Base-by-base conservation (phyloP, 1,140 invertebrate genomes). In the Bombus balteatus region DNA sequence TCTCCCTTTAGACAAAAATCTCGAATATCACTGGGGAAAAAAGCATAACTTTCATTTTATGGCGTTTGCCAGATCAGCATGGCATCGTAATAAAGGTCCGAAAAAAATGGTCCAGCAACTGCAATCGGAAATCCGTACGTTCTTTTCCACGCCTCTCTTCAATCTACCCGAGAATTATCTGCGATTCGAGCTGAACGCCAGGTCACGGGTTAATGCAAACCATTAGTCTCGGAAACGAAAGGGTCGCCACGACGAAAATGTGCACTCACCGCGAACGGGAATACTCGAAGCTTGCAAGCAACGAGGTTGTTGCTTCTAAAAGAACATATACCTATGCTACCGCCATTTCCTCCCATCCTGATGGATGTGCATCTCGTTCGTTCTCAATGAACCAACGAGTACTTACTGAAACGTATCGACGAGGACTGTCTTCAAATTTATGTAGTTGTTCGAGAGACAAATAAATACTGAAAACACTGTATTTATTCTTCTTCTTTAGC, bases 131-230 rank as follows among this genome's bases (percentile, higher is more conserved):
- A 59, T 75, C 34, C 28, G 57, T 68, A 43, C 41, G 37, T 66
- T 59, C 43, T 34, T 81, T 57, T 53, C 37, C 65, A 47, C 43
- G 9, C 37, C 41, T 83, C 57, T 28, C 65, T 62, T 74, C 34
- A 39, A 39, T 62, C 32, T 32, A 6, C 22, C 41, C 25, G 28
- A 68, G 81, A 62, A 53, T 62, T 85, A 80, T 90, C 80, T 73
- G 78, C 80, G 71, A 87, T 59, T 90, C 83, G 79, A 70, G 86
- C 77, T 81, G 68, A 73, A 75, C 83, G 68, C 62, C 71, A 59
- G 87, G 84, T 75, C 81, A 90, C 43, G 85, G 89, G 90, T 92
- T 90, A 92, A 92, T 91, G 88, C 89, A 90, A 91, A 90, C 90
- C 90, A 92, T 92, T 92, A 92, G 89, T 91, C 89, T 90, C 87